These are phyloP conservation scores for Orchestes rusci DNA, from an alignment of 2,888 invertebrate genomes.

Conservation along the genomic window DNA sequence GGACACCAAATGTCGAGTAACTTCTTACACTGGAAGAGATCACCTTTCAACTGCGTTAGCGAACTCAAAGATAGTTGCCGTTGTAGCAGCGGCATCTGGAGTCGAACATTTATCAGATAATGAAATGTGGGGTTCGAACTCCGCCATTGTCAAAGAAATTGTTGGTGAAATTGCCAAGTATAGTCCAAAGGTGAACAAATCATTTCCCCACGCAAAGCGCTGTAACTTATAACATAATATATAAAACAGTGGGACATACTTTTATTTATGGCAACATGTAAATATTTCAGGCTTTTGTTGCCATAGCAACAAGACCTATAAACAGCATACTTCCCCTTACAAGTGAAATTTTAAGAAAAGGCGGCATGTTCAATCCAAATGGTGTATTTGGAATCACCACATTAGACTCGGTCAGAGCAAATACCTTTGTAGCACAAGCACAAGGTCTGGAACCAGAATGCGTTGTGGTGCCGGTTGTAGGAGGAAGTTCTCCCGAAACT, in stretches of 20 bases:
- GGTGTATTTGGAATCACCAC: slow-evolving; percentile 68
- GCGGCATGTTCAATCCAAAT: slow-evolving; percentile 55
- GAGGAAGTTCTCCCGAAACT: slow-evolving; percentile 69
- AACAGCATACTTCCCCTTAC: slow-evolving; percentile 67
- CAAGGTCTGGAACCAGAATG: slow-evolving; percentile 56
- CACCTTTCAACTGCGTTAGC: slow-evolving; percentile 35
- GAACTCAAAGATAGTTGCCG: slow-evolving; percentile 36
- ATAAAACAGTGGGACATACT: background rate
- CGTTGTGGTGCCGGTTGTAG: slow-evolving; percentile 67
- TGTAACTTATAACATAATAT: too few relatives aligned
- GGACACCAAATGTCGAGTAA: slow-evolving; percentile 45
- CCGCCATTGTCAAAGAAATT: slow-evolving; percentile 34
- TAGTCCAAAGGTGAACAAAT: slow-evolving; percentile 38
- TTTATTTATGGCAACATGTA: background rate
- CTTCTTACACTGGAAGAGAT: slow-evolving; percentile 33
- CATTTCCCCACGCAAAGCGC: too few relatives aligned
- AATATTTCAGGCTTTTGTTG: slow-evolving; percentile 42
- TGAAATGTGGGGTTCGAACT: slow-evolving; percentile 37
- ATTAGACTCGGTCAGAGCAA: slow-evolving; percentile 65
- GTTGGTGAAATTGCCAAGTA: slow-evolving; percentile 29
- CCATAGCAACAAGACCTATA: slow-evolving; percentile 48
- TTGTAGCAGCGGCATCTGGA: slow-evolving; percentile 34
- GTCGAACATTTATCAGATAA: slow-evolving; percentile 27
- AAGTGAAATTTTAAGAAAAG: slow-evolving; percentile 58
- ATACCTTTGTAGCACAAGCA: slow-evolving; percentile 64